Conservation (phyloP, 2,888 invertebrate genomes). For the Allygus modestus region DNA sequence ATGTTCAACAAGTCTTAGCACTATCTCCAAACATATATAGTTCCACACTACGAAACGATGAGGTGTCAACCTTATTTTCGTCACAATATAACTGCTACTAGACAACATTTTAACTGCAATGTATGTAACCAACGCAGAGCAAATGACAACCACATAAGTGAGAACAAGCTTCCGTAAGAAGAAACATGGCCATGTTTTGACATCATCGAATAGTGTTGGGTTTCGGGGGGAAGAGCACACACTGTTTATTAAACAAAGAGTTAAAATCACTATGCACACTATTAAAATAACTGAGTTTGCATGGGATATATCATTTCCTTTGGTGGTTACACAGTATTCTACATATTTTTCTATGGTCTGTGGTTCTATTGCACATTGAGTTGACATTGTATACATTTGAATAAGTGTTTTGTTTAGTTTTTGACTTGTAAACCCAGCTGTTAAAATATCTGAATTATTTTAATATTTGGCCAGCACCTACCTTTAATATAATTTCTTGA, state of each 20-base stretch:
- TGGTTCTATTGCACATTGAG: too few relatives aligned
- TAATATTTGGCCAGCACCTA: too few relatives aligned
- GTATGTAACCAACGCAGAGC: background rate
- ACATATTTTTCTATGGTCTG: too few relatives aligned
- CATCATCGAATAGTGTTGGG: background rate
- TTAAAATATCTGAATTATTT: too few relatives aligned
- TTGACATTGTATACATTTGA: too few relatives aligned
- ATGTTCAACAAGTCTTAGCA: background rate
- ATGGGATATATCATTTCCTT: too few relatives aligned
- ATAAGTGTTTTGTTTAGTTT: too few relatives aligned
- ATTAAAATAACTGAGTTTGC: too few relatives aligned
- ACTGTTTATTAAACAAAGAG: background rate
- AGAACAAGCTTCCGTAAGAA: background rate
- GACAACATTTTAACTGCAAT: background rate
- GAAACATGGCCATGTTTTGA: slow-evolving; percentile 1
- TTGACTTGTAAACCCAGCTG: too few relatives aligned
- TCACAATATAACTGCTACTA: background rate
- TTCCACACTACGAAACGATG: slow-evolving; percentile 2
- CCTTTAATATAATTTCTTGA: too few relatives aligned
- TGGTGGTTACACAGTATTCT: too few relatives aligned
- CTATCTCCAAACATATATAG: slow-evolving; percentile 13
- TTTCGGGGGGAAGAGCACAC: background rate
- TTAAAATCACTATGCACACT: background rate
- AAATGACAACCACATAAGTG: background rate
- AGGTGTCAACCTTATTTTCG: background rate